Evolutionary conservation across 2,888 invertebrate species (phyloP).

Genomic region (Rhagium mordax): DNA sequence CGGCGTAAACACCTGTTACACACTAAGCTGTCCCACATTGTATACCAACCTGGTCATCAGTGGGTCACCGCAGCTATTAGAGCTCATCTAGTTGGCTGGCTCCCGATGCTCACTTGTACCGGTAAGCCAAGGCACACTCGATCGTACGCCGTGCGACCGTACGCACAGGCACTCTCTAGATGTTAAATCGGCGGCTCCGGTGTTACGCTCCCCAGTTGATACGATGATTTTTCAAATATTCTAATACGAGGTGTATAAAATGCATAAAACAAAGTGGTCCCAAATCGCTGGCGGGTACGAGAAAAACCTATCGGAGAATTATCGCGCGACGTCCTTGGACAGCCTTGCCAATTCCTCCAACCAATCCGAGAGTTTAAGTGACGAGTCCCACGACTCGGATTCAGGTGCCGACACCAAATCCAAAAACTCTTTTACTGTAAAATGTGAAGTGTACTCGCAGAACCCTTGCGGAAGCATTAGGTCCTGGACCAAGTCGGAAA

Average conservation of each 20-base stretch:
- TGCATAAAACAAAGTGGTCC: conserved; percentile 59
- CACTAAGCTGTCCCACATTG: conserved; percentile 55
- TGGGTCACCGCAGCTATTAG: conserved; percentile 68
- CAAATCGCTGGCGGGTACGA: conserved; percentile 41
- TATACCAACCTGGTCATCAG: conserved; percentile 56
- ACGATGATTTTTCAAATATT: conserved; percentile 25
- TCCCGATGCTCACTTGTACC: conserved; percentile 45
- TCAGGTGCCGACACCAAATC: conserved; percentile 75
- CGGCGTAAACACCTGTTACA: conserved; percentile 48
- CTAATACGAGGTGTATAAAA: conserved; percentile 42
- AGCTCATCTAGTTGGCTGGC: conserved; percentile 62
- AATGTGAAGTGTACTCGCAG: conserved; percentile 67
- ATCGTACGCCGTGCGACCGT: conserved; percentile 43
- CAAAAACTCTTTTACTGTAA: conserved; percentile 65
- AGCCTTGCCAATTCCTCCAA: conserved; percentile 81
- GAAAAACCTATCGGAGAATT: conserved; percentile 54
- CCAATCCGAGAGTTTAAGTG: conserved; percentile 75
- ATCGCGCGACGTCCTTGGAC: conserved; percentile 76
- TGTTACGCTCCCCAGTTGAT: conserved; percentile 6
- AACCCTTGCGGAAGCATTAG: conserved; percentile 62
- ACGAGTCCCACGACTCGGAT: conserved; percentile 75
- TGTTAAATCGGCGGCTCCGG: neutral
- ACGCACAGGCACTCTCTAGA: conserved; percentile 11
- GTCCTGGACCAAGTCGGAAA: conserved; percentile 58
- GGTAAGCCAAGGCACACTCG: conserved; percentile 40